phyloP scores from a whole-genome alignment of 1,140 invertebrate species.

The Nixonia krombeini region DNA sequence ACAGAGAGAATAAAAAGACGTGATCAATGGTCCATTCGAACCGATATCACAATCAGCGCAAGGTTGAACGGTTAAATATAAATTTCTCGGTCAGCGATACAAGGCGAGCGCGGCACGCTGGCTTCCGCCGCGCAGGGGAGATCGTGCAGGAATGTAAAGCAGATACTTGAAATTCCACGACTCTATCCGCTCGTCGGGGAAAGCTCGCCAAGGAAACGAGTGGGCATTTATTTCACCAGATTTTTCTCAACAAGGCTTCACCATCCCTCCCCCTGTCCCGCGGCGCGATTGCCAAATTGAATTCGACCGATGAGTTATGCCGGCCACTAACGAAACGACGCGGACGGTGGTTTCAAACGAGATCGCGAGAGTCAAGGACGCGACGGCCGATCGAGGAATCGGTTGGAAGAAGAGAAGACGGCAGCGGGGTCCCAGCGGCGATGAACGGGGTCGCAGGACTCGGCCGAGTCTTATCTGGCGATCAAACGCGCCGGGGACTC shows the following conservation, averaged over 20 bases:
- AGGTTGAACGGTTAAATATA: slow-evolving; percentile 54
- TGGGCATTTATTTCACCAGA: slow-evolving; percentile 15
- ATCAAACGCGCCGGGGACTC: too few species aligned
- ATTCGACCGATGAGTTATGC: not conserved
- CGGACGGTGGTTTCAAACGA: not conserved
- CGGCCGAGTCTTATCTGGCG: too few species aligned
- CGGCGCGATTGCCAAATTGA: not conserved
- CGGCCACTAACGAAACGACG: too few species aligned
- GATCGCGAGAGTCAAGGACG: not conserved
- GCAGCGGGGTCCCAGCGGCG: too few species aligned
- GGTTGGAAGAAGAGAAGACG: too few species aligned
- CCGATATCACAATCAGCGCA: slow-evolving; percentile 50
- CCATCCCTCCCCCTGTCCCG: not conserved
- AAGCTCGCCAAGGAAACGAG: slow-evolving; percentile 16
- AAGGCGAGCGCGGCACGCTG: slow-evolving; percentile 36
- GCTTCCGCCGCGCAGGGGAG: slow-evolving; percentile 17
- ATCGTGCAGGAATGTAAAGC: slow-evolving; percentile 56
- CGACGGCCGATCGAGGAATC: too few species aligned
- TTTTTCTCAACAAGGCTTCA: not conserved
- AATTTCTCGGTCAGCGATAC: slow-evolving; percentile 56
- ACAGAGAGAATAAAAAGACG: too few species aligned
- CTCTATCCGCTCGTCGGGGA: slow-evolving; percentile 25
- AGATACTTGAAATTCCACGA: slow-evolving; percentile 61
- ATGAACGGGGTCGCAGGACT: too few species aligned
- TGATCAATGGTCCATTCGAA: not conserved